Percentiles rank a stretch among this genome's conserved stretches.
phyloP scores from a whole-genome alignment of 2,888 invertebrate species.

The Minunthozetes semirufus region DNA sequence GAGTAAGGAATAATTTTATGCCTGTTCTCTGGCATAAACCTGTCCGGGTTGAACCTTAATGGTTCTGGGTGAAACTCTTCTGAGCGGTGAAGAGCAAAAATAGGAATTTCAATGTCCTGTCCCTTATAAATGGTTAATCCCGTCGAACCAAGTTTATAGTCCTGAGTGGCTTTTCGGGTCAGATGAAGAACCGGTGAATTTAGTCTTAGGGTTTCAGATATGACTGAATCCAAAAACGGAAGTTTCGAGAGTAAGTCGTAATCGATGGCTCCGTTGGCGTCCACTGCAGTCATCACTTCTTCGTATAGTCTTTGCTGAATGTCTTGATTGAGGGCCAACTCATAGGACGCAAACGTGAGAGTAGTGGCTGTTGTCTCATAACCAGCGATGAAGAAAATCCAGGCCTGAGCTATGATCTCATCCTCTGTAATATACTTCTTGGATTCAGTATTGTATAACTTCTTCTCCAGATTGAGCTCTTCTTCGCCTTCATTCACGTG shows the following conservation, averaged over 20 bases:
- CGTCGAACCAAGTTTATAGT: slow-evolving; percentile 12
- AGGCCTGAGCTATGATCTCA: neutral
- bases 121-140: too few relatives aligned
- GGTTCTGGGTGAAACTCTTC: slow-evolving; percentile 38
- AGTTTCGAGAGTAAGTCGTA: neutral
- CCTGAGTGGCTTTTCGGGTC: neutral
- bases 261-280: neutral
- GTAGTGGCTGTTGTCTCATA: neutral
- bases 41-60: slow-evolving; percentile 38
- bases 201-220: slow-evolving; percentile 36
- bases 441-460: neutral
- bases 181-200: slow-evolving; percentile 22
- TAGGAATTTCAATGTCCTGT: slow-evolving; percentile 22
- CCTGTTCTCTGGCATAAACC: slow-evolving; percentile 41
- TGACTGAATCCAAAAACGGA: slow-evolving; percentile 37
- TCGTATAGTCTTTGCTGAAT: neutral
- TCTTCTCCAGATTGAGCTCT: neutral
- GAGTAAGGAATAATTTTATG: slow-evolving; percentile 37
- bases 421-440: neutral
- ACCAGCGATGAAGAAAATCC: neutral
- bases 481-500: neutral
- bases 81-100: slow-evolving; percentile 38
- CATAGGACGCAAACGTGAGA: neutral
- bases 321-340: neutral
- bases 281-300: neutral